phyloP scores from a whole-genome alignment of 2,113 vertebrate genomes.

The Pyrgilauda ruficollis region DNA sequence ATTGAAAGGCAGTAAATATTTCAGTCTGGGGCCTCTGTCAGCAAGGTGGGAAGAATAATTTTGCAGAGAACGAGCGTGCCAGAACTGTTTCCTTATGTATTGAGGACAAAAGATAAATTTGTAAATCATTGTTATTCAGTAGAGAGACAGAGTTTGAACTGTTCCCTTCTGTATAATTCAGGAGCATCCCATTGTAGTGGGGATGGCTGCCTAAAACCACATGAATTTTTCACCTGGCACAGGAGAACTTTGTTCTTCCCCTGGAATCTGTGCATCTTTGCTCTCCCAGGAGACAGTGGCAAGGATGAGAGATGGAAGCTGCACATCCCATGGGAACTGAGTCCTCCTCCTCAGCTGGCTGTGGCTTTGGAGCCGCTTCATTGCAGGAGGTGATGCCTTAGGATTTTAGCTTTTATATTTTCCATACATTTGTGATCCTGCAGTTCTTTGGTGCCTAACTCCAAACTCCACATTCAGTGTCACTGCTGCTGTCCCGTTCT shows the following conservation, averaged over 20 bases:
- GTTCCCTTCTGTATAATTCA: background rate
- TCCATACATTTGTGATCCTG: rapidly evolving
- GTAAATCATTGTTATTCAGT: background rate
- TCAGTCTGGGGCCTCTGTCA: background rate
- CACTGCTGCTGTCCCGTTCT: background rate
- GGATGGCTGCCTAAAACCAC: background rate
- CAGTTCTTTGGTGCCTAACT: rapidly evolving
- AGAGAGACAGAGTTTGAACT: background rate
- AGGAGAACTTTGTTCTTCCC: background rate
- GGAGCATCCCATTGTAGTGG: background rate
- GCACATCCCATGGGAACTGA: background rate
- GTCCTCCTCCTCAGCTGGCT: background rate
- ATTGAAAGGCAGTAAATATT: background rate
- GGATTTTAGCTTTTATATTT: background rate
- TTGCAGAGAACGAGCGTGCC: background rate
- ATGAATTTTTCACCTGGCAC: background rate
- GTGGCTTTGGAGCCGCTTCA: background rate
- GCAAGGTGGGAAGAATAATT: background rate
- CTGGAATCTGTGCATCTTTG: background rate
- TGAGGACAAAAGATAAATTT: background rate
- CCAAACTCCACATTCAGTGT: rapidly evolving
- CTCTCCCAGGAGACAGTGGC: background rate
- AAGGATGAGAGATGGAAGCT: background rate
- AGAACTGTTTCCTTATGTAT: background rate
- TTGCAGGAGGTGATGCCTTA: background rate